phyloP scores from a whole-genome alignment of 2,113 vertebrate species.

The Cephalopterus ornatus region DNA sequence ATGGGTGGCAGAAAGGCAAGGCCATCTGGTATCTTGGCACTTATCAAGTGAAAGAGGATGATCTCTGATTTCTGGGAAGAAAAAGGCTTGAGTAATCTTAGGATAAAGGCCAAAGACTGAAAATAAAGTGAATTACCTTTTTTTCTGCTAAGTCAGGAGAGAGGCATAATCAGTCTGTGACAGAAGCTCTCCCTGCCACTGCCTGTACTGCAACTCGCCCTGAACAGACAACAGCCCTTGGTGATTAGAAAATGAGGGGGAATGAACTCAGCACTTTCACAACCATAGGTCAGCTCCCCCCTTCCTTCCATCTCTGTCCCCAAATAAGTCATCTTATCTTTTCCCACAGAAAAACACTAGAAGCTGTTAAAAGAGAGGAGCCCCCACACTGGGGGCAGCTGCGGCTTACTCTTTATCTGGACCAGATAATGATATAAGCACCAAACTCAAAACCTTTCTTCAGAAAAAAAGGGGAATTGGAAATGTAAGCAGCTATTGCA shows the following conservation, averaged over 20 bases:
- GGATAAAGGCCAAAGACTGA: neutral
- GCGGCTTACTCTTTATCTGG: neutral
- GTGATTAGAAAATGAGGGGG: neutral
- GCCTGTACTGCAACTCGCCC: neutral
- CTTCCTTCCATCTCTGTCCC: neutral
- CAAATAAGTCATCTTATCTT: neutral
- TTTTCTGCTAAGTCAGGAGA: constrained; percentile 19
- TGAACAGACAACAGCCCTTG: neutral
- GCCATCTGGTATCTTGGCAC: neutral
- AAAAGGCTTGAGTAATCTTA: neutral
- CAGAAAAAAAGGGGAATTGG: neutral
- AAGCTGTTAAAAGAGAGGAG: neutral
- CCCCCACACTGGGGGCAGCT: neutral
- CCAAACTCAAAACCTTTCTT: neutral
- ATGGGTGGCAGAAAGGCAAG: neutral
- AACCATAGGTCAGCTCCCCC: neutral
- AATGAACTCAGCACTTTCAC: neutral
- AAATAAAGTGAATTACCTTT: constrained; percentile 13
- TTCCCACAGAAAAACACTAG: neutral
- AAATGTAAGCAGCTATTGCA: neutral
- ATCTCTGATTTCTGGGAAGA: neutral
- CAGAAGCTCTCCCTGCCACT: neutral
- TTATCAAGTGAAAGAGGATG: neutral
- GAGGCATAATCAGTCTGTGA: neutral
- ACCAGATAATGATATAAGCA: neutral